Conservation (phyloP, 1,140 invertebrate species). For the Lanistes nyassanus region DNA sequence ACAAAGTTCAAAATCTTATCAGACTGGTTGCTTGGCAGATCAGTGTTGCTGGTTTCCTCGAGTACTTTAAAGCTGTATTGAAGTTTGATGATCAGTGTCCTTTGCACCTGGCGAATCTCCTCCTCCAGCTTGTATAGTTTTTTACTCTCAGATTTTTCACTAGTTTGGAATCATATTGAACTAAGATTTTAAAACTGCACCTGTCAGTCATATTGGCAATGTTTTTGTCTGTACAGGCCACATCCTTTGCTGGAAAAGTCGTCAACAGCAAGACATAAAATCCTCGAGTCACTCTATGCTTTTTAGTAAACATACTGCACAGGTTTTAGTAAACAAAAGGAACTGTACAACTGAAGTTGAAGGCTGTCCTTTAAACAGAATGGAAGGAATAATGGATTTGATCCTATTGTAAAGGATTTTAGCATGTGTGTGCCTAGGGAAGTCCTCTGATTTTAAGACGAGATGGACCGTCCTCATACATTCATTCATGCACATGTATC, state of each 20-base stretch:
- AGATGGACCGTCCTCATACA: too few relatives aligned
- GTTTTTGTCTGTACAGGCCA: constrained; percentile 41
- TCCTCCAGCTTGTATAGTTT: background rate
- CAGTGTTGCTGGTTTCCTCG: too few relatives aligned
- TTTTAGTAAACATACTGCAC: constrained; percentile 23
- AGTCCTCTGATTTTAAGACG: too few relatives aligned
- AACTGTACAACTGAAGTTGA: too few relatives aligned
- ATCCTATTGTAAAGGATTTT: too few relatives aligned
- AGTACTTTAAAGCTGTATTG: background rate
- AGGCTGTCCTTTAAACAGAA: too few relatives aligned
- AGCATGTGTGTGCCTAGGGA: too few relatives aligned
- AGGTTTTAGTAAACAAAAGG: too few relatives aligned
- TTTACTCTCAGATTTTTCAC: background rate
- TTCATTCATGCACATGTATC: too few relatives aligned
- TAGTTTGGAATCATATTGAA: background rate
- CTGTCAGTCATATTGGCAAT: too few relatives aligned
- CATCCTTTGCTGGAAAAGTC: constrained; percentile 43
- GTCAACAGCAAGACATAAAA: constrained; percentile 35
- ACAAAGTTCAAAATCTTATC: background rate
- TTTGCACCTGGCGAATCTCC: background rate
- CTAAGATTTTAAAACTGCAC: too few relatives aligned
- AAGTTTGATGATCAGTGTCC: background rate
- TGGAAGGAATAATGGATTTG: too few relatives aligned
- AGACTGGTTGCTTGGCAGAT: background rate
- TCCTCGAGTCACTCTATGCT: constrained; percentile 45